Conservation (phyloP, 2,797 vertebrate species). For the Notolabrus celidotus region DNA sequence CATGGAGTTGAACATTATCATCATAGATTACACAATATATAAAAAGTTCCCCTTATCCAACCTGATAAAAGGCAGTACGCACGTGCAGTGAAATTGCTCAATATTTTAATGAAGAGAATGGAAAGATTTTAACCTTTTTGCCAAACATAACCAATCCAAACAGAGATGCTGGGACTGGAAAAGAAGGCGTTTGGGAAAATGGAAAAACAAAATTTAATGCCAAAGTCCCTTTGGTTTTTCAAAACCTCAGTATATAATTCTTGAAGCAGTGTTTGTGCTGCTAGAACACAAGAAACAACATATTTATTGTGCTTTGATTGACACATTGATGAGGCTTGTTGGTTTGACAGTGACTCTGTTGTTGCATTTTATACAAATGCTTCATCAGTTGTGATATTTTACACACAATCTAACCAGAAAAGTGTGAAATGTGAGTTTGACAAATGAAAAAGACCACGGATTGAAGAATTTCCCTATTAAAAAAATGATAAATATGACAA, state of each 20-base stretch:
- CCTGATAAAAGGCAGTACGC: no score
- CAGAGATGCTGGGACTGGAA: no score
- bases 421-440: not conserved
- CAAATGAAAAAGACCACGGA: not conserved
- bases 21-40: not conserved
- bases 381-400: no score
- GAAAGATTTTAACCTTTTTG: slow-evolving; percentile 1
- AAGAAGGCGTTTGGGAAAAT: not conserved
- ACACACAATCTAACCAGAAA: no score
- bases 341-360: not conserved
- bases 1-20: not conserved
- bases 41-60: not conserved
- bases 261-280: no score
- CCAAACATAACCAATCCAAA: slow-evolving; percentile 8
- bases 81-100: not conserved
- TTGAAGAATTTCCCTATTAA: not conserved
- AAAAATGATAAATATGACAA: not conserved
- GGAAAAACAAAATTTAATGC: not conserved
- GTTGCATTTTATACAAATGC: not conserved
- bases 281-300: not conserved
- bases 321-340: no score
- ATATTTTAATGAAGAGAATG: slow-evolving; percentile 5
- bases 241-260: no score
- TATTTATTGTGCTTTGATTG: not conserved
- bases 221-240: no score